A percentile compares a stretch with the other conserved stretches of the same genome.
Conservation (phyloP, 2,888 invertebrate species). For the Nezara viridula region DNA sequence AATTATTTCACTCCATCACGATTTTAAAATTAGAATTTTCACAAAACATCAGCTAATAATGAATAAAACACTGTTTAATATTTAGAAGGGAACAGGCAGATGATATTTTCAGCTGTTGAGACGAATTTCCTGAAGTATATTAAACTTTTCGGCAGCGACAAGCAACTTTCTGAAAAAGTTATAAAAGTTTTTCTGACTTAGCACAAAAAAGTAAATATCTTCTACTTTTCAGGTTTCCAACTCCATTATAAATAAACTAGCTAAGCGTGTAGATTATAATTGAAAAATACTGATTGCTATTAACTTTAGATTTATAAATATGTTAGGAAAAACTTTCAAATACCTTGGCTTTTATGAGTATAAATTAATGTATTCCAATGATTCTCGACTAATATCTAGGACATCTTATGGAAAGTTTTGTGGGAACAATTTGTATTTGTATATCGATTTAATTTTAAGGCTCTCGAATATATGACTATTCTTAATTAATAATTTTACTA, state of each 20-base stretch:
- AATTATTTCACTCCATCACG: too few species aligned
- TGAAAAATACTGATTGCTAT: neutral
- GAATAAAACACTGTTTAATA: neutral
- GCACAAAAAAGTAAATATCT: slow-evolving; percentile 8
- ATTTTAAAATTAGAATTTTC: too few species aligned
- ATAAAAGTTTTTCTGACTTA: slow-evolving; percentile 2
- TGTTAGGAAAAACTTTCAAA: too few species aligned
- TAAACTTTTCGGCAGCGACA: slow-evolving; percentile 11
- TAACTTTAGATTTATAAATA: neutral
- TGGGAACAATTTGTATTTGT: too few species aligned
- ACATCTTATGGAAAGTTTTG: too few species aligned
- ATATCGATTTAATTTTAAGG: too few species aligned
- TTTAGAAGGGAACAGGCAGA: neutral
- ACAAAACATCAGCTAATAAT: neutral
- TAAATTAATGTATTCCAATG: too few species aligned
- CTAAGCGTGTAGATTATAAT: neutral
- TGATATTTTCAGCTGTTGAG: neutral
- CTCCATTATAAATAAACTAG: slow-evolving; percentile 6
- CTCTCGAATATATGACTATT: too few species aligned
- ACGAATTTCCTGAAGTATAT: neutral
- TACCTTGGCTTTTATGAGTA: too few species aligned
- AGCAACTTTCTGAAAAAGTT: slow-evolving; percentile 1
- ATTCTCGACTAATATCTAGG: too few species aligned
- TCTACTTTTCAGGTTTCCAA: neutral
- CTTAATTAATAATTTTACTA: too few species aligned